Evolutionary conservation across 2,113 vertebrate genomes (phyloP).

Genomic region (Ammodramus savannarum): DNA sequence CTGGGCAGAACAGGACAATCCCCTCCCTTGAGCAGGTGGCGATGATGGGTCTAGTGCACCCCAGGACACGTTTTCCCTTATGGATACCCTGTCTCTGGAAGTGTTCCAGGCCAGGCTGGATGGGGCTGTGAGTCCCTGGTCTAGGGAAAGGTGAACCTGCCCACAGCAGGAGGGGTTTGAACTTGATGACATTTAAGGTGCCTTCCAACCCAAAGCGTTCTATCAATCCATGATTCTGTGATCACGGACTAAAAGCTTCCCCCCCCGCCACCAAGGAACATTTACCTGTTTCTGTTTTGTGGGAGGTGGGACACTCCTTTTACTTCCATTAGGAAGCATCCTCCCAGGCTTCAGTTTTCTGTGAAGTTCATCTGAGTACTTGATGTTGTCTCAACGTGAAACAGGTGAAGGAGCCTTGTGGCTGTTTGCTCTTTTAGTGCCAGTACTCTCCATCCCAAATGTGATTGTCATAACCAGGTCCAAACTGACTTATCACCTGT

Average conservation of each 20-base stretch:
- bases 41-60: accelerated
- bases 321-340: neutral
- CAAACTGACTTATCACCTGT: neutral
- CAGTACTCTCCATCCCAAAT: neutral
- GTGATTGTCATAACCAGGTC: neutral
- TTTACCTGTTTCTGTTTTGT: neutral
- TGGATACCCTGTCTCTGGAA: neutral
- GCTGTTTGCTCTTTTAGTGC: neutral
- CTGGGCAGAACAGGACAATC: neutral
- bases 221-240: neutral
- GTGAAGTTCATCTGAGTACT: neutral
- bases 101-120: neutral
- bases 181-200: neutral
- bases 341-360: neutral
- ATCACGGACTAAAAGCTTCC: neutral
- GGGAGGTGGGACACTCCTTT: too few species aligned
- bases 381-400: neutral
- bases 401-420: neutral
- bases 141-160: neutral
- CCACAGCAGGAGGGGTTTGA: neutral
- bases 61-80: accelerated
- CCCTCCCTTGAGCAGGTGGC: neutral
- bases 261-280: too few species aligned
- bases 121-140: neutral
- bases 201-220: neutral